Base-by-base conservation (phyloP, 2,113 vertebrate genomes). In the Serinus canaria region DNA sequence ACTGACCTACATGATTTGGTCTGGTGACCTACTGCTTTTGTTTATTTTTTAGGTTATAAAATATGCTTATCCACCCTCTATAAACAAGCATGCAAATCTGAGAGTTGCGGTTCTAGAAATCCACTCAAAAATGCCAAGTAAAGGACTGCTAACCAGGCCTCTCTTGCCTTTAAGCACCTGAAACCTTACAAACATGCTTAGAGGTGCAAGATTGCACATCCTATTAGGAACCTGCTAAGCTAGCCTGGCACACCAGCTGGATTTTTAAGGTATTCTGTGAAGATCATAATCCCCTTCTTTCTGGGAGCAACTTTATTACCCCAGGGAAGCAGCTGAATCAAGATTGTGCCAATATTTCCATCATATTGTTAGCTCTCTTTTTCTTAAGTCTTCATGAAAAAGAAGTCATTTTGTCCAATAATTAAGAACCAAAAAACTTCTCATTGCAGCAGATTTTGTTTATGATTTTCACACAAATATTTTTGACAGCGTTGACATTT, bases 381-480 rank as follows among this genome's bases (percentile, higher is more conserved):
- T 91, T 56, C 90, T 94, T 86, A 86, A 86, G 31, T 37, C 83
- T 87, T 90, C 76, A 87, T 87, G 83, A 96, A 96, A 95, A 87
- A 90, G 31, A 81, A 95, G 76, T 90, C 15, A 89, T 94, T 96
- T 96, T 93, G 90, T 88, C 80, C 75, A 59, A 59, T 92, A 96
- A 95, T 95, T 88, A 95, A 83, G 88, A 96, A 90, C 53, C 76
- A 96, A 90, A 95, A 88, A 94, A 58, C 73, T 92, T 92, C 94
- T 91, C 73, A 77, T 83, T 80, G 86, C 78, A 92, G 88, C 93
- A 97, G 93, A 95, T 96, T 96, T 97, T 96, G 94, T 97, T 96
- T 96, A 95, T 92, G 91, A 89, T 95, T 96, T 96, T 96, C 83
- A 91, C 80, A 91, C 83, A 93, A 97, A 96, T 92, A 95, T 95